Percentiles rank a stretch among this genome's conserved stretches.
phyloP scores from a whole-genome alignment of 2,113 vertebrate genomes.

The Nycticorax nycticorax region DNA sequence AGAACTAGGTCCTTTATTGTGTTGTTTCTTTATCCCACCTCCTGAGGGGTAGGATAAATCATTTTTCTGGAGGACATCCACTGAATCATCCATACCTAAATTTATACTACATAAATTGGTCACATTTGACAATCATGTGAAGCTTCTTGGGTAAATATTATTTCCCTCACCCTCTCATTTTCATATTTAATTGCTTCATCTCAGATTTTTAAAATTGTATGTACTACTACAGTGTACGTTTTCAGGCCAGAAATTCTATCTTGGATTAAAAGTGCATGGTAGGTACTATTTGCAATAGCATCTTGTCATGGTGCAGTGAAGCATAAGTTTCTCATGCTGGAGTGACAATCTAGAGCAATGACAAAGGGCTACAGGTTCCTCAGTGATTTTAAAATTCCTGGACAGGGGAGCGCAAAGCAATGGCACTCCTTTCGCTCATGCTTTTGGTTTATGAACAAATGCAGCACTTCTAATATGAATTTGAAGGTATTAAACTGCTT shows the following conservation, averaged over 20 bases:
- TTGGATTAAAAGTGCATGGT: neutral
- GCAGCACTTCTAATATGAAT: neutral
- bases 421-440: neutral
- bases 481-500: neutral
- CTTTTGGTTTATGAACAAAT: neutral
- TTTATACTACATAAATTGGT: neutral
- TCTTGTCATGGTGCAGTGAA: neutral
- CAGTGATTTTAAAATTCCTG: neutral
- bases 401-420: neutral
- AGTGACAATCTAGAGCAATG: neutral
- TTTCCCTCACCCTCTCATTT: neutral
- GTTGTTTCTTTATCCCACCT: neutral
- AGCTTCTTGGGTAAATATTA: neutral
- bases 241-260: neutral
- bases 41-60: neutral
- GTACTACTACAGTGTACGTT: neutral
- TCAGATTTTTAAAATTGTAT: neutral
- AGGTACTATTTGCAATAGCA: neutral
- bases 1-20: neutral
- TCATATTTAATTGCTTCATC: neutral
- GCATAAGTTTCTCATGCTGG: neutral
- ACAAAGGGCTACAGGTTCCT: neutral
- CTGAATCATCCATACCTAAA: neutral
- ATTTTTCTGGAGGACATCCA: neutral
- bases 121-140: neutral